phyloP scores from a whole-genome alignment of 2,113 vertebrate genomes.

The Neotragus moschatus region DNA sequence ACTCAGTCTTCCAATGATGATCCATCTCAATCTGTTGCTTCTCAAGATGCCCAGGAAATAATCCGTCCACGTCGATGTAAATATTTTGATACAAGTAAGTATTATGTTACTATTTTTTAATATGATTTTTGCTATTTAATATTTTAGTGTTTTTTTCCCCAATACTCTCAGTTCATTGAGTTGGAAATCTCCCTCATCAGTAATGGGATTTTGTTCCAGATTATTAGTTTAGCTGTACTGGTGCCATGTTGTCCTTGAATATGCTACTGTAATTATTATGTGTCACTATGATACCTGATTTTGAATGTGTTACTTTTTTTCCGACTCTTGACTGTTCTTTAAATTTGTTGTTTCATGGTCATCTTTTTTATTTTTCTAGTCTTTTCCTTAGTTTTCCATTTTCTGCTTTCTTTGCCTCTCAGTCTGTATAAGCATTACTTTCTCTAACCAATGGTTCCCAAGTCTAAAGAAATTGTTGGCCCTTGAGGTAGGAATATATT shows the following conservation, averaged over 20 bases:
- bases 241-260: not conserved
- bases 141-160: not conserved
- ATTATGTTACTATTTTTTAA: not conserved
- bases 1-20: slow-evolving; percentile 86
- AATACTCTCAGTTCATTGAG: not conserved
- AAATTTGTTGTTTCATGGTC: not conserved
- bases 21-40: slow-evolving; percentile 85
- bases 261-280: not conserved
- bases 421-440: not conserved
- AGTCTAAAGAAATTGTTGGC: not conserved
- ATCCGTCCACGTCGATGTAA: slow-evolving; percentile 91
- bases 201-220: not conserved
- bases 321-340: not conserved
- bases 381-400: not conserved
- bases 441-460: not conserved
- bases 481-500: not conserved
- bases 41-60: slow-evolving; percentile 88
- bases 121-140: not conserved
- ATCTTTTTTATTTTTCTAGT: not conserved
- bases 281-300: not conserved
- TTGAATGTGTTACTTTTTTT: not conserved
- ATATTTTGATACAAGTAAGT: slow-evolving; percentile 95
- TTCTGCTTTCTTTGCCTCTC: not conserved
- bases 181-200: not conserved
- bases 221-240: not conserved